Percentiles rank a stretch among this genome's conserved stretches.
Evolutionary conservation across 2,888 invertebrate species (phyloP).

Genomic region (Agrilus cyanescens): DNA sequence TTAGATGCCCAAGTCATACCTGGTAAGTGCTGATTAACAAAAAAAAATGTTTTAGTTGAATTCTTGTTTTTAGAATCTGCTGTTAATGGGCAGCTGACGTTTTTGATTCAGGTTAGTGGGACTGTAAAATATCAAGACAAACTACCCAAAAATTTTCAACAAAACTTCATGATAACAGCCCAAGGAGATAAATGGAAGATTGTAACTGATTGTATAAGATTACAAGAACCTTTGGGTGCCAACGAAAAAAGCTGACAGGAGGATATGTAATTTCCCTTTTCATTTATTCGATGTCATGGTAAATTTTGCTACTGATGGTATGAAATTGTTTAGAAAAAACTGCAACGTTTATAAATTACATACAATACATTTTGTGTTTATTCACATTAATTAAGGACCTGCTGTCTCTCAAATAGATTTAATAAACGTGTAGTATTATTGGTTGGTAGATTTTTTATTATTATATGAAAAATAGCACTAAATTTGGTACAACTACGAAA

Average conservation of each 20-base stretch:
- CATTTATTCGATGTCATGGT: not conserved
- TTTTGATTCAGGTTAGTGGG: conserved; percentile 74
- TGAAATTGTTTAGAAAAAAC: conserved; percentile 2
- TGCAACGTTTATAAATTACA: too few relatives aligned
- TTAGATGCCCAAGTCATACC: conserved; percentile 61
- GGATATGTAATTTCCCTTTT: conserved; percentile 1
- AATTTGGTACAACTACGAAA: too few relatives aligned
- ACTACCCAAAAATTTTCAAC: conserved; percentile 58
- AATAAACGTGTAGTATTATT: too few relatives aligned
- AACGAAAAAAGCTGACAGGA: conserved; percentile 11
- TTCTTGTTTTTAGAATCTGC: conserved; percentile 46
- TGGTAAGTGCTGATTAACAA: not conserved
- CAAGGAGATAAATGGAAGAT: conserved; percentile 90
- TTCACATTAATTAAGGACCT: too few relatives aligned
- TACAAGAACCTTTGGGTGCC: conserved; percentile 46
- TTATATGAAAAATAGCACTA: too few relatives aligned
- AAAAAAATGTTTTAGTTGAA: not conserved
- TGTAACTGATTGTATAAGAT: conserved; percentile 75
- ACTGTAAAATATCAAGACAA: conserved; percentile 60
- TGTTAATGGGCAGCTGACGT: conserved; percentile 65
- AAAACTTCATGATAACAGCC: conserved; percentile 79
- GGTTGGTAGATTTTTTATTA: too few relatives aligned
- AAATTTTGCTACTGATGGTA: conserved; percentile 6
- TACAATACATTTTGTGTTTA: too few relatives aligned
- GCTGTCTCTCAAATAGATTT: too few relatives aligned